phyloP scores from a whole-genome alignment of 2,113 vertebrate genomes.

The Amphilophus citrinellus region DNA sequence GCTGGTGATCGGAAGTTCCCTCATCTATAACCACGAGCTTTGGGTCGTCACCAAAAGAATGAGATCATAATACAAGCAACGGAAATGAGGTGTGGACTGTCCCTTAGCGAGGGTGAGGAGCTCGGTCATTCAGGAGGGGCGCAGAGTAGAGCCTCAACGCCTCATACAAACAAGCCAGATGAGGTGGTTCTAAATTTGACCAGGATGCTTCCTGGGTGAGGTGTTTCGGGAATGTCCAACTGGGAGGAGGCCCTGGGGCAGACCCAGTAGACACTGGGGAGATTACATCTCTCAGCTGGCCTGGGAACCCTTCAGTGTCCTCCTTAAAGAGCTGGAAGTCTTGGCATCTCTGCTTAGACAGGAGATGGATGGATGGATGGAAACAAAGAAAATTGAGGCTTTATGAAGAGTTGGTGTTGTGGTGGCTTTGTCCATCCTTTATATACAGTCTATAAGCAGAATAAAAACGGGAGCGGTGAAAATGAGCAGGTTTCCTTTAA shows the following conservation, averaged over 20 bases:
- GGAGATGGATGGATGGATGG: not conserved
- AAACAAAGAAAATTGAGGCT: not conserved
- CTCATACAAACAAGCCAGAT: not conserved
- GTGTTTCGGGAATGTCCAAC: not conserved
- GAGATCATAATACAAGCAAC: not conserved
- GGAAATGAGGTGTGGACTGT: not conserved
- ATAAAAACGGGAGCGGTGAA: not conserved
- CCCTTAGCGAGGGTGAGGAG: no score
- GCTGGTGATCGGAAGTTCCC: not conserved
- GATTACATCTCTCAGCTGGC: not conserved
- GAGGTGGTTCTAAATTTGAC: no score
- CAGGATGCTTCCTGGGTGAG: not conserved
- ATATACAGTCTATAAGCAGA: not conserved
- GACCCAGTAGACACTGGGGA: not conserved
- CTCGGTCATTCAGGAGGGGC: no score
- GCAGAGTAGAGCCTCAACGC: not conserved
- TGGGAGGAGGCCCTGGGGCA: not conserved
- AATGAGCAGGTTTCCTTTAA: not conserved
- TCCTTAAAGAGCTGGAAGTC: not conserved
- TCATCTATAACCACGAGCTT: not conserved
- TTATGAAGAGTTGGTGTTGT: not conserved
- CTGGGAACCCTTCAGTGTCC: not conserved
- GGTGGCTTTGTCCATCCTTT: not conserved
- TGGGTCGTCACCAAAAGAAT: not conserved
- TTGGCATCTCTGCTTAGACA: no score